These are phyloP conservation scores for Achlya flavicornis DNA, from an alignment of 2,888 invertebrate genomes.

Conservation along the genomic window DNA sequence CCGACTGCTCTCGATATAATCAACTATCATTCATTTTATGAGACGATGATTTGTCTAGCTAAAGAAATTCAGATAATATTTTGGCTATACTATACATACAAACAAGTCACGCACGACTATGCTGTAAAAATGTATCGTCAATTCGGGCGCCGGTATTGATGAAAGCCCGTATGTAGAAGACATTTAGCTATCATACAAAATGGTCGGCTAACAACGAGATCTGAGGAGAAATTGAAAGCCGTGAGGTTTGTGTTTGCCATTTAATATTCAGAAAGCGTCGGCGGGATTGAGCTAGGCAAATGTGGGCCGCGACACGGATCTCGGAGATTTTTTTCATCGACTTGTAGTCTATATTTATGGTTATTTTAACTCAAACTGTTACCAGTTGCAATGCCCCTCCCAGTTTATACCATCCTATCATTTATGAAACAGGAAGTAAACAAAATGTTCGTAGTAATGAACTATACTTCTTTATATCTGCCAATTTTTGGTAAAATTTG, in stretches of 20 bases:
- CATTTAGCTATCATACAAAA: slow-evolving; percentile 49
- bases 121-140: slow-evolving; percentile 28
- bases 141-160: slow-evolving; percentile 41
- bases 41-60: too few relatives aligned
- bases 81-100: background rate
- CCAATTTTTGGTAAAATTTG: background rate
- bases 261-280: slow-evolving; percentile 75
- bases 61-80: slow-evolving; percentile 9
- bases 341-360: slow-evolving; percentile 41
- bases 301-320: slow-evolving; percentile 75
- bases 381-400: background rate
- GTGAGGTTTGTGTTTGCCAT: slow-evolving; percentile 50
- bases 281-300: slow-evolving; percentile 68
- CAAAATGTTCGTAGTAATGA: too few relatives aligned
- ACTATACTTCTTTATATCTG: background rate
- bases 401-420: background rate
- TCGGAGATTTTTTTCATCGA: slow-evolving; percentile 49
- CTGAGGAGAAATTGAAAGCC: slow-evolving; percentile 68
- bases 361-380: slow-evolving; percentile 31
- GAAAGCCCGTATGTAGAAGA: slow-evolving; percentile 37
- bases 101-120: slow-evolving; percentile 34
- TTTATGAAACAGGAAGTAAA: too few relatives aligned
- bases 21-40: too few relatives aligned
- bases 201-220: slow-evolving; percentile 48
- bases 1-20: too few relatives aligned